phyloP scores from a whole-genome alignment of 1,140 invertebrate species.

The Apis laboriosa region DNA sequence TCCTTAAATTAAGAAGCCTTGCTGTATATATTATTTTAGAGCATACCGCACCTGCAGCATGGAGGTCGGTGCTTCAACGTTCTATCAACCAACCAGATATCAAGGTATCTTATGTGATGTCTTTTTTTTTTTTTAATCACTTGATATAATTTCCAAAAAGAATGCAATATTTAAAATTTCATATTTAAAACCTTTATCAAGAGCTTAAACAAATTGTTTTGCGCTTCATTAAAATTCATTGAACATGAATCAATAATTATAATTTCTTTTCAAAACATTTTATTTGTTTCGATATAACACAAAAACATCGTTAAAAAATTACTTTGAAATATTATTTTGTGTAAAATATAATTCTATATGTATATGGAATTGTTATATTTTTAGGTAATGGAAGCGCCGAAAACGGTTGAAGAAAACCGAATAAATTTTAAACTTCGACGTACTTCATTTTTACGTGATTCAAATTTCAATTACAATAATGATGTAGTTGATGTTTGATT shows the following conservation, averaged over 20 bases:
- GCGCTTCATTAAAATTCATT: constrained; percentile 26
- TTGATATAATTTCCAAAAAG: neutral
- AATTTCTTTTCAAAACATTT: neutral
- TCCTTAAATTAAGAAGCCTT: constrained; percentile 69
- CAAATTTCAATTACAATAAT: constrained; percentile 80
- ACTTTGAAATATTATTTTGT: neutral
- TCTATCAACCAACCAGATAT: constrained; percentile 73
- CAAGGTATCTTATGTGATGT: constrained; percentile 71
- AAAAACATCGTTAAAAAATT: neutral
- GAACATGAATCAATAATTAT: neutral
- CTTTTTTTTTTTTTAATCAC: constrained; percentile 64
- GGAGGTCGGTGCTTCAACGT: constrained; percentile 79
- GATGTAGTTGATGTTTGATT: constrained; percentile 78
- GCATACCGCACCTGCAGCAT: constrained; percentile 77
- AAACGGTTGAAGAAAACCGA: constrained; percentile 77
- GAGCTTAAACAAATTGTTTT: constrained; percentile 18
- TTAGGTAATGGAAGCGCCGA: constrained; percentile 78
- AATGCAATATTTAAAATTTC: neutral
- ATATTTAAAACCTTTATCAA: neutral
- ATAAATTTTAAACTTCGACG: constrained; percentile 76
- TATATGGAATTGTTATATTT: constrained; percentile 38
- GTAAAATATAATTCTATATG: neutral
- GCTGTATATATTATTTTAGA: constrained; percentile 81
- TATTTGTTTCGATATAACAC: neutral
- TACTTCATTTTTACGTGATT: constrained; percentile 79